Percentiles rank a stretch among this genome's conserved stretches.
Evolutionary conservation across 2,113 vertebrate species (phyloP).

Genomic region (Camelus dromedarius): DNA sequence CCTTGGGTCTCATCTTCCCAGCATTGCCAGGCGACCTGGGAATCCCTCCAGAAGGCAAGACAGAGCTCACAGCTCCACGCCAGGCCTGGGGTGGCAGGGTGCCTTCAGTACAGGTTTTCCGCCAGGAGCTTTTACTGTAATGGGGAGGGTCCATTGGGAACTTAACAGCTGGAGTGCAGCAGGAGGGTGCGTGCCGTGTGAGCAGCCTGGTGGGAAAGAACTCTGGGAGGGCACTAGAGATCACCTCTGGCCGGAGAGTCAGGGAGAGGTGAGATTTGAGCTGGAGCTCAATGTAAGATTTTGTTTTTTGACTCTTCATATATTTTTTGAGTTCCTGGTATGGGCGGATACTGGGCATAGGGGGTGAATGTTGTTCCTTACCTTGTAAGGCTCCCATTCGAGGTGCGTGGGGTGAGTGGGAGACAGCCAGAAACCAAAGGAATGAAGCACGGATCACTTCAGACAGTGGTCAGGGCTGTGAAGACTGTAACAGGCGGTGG

Average conservation of each 20-base stretch:
- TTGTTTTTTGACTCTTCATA: neutral
- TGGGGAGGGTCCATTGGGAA: neutral
- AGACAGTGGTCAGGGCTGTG: neutral
- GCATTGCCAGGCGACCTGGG: neutral
- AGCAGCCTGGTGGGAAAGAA: neutral
- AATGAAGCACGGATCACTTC: neutral
- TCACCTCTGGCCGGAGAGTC: neutral
- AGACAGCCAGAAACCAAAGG: neutral
- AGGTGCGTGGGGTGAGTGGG: neutral
- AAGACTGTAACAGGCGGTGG: neutral
- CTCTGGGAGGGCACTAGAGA: neutral
- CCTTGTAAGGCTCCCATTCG: neutral
- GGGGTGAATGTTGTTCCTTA: neutral
- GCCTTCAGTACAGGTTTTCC: neutral
- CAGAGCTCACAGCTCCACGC: neutral
- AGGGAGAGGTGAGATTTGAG: neutral
- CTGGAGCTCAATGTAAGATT: neutral
- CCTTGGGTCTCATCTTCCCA: accelerated
- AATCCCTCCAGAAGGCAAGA: accelerated
- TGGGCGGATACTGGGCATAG: neutral
- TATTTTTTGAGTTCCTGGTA: neutral
- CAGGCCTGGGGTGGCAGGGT: neutral
- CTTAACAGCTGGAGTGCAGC: neutral
- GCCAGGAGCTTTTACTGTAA: neutral
- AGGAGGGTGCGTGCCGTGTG: neutral